Base-by-base conservation (phyloP, 2,888 invertebrate genomes). In the Latheticus oryzae region DNA sequence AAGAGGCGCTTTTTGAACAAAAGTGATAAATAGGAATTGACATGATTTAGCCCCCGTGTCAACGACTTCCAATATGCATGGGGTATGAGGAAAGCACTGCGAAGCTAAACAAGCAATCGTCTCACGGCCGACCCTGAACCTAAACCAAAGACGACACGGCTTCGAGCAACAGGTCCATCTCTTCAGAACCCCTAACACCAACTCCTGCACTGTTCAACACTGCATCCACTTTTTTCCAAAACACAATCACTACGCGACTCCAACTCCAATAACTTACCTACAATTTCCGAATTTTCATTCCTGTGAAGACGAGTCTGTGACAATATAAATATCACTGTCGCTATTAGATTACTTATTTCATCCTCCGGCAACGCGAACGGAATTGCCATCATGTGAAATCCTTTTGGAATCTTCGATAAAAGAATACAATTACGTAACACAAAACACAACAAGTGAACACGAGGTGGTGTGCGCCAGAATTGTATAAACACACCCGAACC, bases 301-400 rank as follows among this genome's bases (percentile, higher is more conserved):
- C 43, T 38, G 13, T 57, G 37, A 7, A 42, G 33, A 19, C 51
- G 42, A 24, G 43, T 37, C 24, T 57, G 57, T 8, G 35, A 42
- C 19, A 56, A 17, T 5, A 57, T 42, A 7, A 57, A 43, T 23
- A 51, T 35, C 51, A 57, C 57, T 21, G 43, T 15, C 12, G 32
- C 57, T 28, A 73, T 67, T 53, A 71, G 64, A 61, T 75, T 69
- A 61, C 73, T 69, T 52, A 71, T 69, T 61, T 75, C 74, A 28
- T 76, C 75, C 66, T 73, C 73, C 37, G 77, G 77, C 56, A 78
- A 66, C 54, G 69, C 69, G 64, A 78, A 77, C 26, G 78, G 78
- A 69, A 78, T 76, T 58, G 78, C 78, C 78, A 78, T 78, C 43
- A 52, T 63, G 61, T 11, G 3, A 21, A 42, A 15, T 13, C 42